A percentile compares a stretch with the other conserved stretches of the same genome.
phyloP scores from a whole-genome alignment of 1,140 invertebrate genomes.

The Zaprionus inermis region DNA sequence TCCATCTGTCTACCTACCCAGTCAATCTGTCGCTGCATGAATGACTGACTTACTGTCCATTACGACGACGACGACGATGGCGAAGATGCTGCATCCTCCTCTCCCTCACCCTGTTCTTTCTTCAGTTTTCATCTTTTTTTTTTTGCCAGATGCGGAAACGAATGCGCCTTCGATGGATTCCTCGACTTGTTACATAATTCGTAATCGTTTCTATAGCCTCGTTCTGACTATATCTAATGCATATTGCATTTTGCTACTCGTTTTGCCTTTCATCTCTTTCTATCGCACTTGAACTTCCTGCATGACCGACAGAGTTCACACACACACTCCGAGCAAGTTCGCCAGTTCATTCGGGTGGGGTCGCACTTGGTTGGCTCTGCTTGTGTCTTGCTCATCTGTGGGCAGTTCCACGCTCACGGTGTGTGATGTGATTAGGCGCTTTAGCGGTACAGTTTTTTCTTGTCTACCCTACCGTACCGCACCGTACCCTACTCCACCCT shows the following conservation, averaged over 20 bases:
- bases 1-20: conserved; percentile 6
- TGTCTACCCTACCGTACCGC: not conserved
- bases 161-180: conserved; percentile 70
- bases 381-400: conserved; percentile 17
- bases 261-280: conserved; percentile 27
- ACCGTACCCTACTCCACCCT: too few relatives aligned
- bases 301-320: conserved; percentile 50
- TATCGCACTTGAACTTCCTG: conserved; percentile 75
- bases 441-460: conserved; percentile 68
- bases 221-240: conserved; percentile 72
- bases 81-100: conserved; percentile 14
- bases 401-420: conserved; percentile 53
- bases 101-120: not conserved
- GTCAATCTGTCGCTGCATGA: conserved; percentile 55
- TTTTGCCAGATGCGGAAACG: conserved; percentile 73
- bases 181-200: conserved; percentile 80
- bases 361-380: conserved; percentile 13
- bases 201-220: conserved; percentile 76
- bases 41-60: conserved; percentile 54
- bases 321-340: not conserved
- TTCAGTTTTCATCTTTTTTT: not conserved
- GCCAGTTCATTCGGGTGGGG: conserved; percentile 6
- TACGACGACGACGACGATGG: conserved; percentile 27
- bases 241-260: conserved; percentile 77
- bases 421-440: conserved; percentile 72